Evolutionary conservation across 2,113 vertebrate genomes (phyloP).

Genomic region (Colinus virginianus): DNA sequence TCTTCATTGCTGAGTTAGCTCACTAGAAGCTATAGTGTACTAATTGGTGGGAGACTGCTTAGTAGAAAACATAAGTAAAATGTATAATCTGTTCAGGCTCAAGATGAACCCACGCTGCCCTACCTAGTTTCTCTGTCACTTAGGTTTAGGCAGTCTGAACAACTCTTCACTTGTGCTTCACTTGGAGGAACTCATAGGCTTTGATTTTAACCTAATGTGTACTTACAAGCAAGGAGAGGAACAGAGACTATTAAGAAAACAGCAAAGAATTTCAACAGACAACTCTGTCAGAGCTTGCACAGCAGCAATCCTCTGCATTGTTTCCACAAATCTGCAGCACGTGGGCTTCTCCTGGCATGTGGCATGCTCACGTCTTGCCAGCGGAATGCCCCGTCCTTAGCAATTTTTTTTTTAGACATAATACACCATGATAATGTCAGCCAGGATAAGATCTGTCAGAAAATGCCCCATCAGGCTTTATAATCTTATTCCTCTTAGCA

Average conservation of each 20-base stretch:
- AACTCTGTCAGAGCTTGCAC: slow-evolving; percentile 37
- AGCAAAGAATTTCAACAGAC: slow-evolving; percentile 42
- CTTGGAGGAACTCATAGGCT: not conserved
- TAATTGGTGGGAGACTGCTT: not conserved
- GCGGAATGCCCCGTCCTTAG: slow-evolving; percentile 21
- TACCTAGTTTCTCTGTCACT: not conserved
- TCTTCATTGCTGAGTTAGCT: not conserved
- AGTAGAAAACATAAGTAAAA: not conserved
- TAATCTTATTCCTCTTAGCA: slow-evolving; percentile 31
- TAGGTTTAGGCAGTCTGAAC: not conserved
- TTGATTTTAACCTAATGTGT: slow-evolving; percentile 4
- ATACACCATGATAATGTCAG: slow-evolving; percentile 41
- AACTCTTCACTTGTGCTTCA: slow-evolving; percentile 5
- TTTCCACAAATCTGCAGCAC: not conserved
- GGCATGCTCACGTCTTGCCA: slow-evolving; percentile 28
- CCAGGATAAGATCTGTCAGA: slow-evolving; percentile 36
- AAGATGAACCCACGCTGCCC: not conserved
- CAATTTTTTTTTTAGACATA: slow-evolving; percentile 23
- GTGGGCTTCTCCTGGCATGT: not conserved
- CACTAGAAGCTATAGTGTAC: not conserved
- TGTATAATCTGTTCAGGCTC: not conserved
- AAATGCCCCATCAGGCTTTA: slow-evolving; percentile 29
- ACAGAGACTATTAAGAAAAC: slow-evolving; percentile 36
- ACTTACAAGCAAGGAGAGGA: not conserved
- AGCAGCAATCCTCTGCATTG: not conserved